phyloP scores from a whole-genome alignment of 2,113 vertebrate species.

The Dipodomys ordii region DNA sequence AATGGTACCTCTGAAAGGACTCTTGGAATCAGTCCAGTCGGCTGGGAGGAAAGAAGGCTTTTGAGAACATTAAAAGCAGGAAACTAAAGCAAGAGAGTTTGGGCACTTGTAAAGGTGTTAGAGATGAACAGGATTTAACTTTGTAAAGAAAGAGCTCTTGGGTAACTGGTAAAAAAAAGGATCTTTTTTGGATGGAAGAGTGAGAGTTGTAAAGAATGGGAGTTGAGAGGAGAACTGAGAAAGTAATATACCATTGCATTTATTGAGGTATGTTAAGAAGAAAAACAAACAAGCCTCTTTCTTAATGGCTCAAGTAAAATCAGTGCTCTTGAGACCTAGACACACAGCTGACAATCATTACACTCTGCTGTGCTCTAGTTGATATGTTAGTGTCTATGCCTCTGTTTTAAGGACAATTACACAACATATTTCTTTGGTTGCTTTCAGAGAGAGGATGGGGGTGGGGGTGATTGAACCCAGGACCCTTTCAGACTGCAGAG shows the following conservation, averaged over 20 bases:
- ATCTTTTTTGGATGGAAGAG: conserved; percentile 24
- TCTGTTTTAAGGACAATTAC: conserved; percentile 40
- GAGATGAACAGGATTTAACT: conserved; percentile 76
- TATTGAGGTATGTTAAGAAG: neutral
- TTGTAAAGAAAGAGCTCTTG: conserved; percentile 35
- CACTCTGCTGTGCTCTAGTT: neutral
- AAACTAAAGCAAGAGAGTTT: conserved; percentile 63
- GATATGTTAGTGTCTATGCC: neutral
- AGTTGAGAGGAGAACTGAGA: neutral
- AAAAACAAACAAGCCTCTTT: neutral
- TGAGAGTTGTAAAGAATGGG: neutral
- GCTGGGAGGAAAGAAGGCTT: conserved; percentile 59
- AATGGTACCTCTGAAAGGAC: conserved; percentile 58
- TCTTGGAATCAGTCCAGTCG: conserved; percentile 67
- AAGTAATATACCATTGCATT: conserved; percentile 27
- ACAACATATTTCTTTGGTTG: conserved; percentile 43
- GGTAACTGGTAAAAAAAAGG: conserved; percentile 38
- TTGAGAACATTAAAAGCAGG: conserved; percentile 76
- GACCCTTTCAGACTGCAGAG: conserved; percentile 49
- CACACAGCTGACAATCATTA: neutral
- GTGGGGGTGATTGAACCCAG: neutral
- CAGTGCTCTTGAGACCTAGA: neutral
- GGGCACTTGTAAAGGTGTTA: conserved; percentile 68
- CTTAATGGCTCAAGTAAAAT: conserved; percentile 27
- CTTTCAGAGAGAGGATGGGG: conserved; percentile 30